phyloP scores from a whole-genome alignment of 2,113 vertebrate species.

The Nesoenas mayeri region DNA sequence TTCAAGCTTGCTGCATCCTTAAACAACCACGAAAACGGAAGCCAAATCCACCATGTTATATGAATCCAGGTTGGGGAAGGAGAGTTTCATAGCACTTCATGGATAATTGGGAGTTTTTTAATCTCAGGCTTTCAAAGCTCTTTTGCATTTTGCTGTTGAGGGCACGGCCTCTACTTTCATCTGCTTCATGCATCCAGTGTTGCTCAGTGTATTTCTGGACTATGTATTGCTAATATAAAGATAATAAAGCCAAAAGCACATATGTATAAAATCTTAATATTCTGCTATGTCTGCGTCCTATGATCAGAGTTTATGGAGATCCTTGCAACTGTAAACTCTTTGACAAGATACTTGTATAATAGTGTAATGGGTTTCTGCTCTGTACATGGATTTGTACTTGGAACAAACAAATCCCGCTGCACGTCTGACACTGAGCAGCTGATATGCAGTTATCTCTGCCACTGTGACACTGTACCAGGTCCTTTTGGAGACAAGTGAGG shows the following conservation, averaged over 20 bases:
- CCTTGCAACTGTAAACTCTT: neutral
- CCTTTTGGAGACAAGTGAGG: neutral
- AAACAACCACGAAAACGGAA: neutral
- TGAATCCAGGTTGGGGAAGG: neutral
- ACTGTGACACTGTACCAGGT: neutral
- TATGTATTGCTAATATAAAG: neutral
- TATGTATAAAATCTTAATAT: neutral
- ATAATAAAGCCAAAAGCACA: neutral
- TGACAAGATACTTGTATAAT: rapidly evolving
- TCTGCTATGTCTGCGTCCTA: neutral
- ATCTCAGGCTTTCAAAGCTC: neutral
- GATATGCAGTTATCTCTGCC: neutral
- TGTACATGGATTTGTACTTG: neutral
- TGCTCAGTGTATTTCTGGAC: neutral
- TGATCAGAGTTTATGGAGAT: neutral
- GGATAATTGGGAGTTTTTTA: neutral
- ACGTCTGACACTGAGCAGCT: neutral
- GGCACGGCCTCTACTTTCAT: neutral
- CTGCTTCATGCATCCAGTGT: neutral
- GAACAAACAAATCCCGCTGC: neutral
- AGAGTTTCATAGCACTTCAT: neutral
- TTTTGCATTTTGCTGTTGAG: neutral
- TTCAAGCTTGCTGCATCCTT: neutral
- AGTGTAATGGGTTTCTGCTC: neutral
- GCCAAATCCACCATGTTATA: neutral